Evolutionary conservation across 2,888 invertebrate species (phyloP).

Genomic region (Stenichneumon culpator): DNA sequence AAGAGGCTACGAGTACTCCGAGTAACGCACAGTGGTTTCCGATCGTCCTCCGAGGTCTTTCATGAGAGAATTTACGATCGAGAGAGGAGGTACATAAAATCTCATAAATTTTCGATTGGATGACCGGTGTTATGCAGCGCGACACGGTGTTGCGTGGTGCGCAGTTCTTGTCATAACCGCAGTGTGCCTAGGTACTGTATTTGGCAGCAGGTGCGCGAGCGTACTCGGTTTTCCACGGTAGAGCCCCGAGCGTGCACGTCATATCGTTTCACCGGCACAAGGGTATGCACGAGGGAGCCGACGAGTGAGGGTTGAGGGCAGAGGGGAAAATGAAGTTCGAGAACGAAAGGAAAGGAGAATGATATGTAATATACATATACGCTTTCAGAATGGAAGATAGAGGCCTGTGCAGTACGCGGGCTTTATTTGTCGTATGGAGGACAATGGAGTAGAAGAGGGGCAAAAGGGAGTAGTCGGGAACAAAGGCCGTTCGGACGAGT

Average conservation of each 20-base stretch:
- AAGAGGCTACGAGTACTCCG: background rate
- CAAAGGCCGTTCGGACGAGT: background rate
- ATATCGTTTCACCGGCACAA: constrained; percentile 13
- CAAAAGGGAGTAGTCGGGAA: background rate
- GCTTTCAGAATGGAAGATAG: background rate
- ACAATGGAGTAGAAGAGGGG: background rate
- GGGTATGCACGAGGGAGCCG: background rate
- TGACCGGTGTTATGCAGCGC: background rate
- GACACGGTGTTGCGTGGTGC: background rate
- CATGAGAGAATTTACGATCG: background rate
- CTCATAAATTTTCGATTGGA: constrained; percentile 19
- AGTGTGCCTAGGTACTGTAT: background rate
- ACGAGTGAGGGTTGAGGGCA: constrained; percentile 2
- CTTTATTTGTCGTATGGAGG: background rate
- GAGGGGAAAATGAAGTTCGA: constrained; percentile 2
- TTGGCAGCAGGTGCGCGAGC: constrained; percentile 18
- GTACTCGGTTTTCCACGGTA: constrained; percentile 1
- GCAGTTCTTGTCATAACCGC: background rate
- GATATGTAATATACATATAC: background rate
- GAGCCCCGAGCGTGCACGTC: constrained; percentile 15
- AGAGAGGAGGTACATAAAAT: background rate
- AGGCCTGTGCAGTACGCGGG: background rate
- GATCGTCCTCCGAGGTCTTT: background rate
- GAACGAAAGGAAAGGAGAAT: background rate
- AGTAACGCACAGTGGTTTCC: background rate